Evolutionary conservation across 2,888 invertebrate genomes (phyloP).

Genomic region (Thysanoteuthis rhombus): DNA sequence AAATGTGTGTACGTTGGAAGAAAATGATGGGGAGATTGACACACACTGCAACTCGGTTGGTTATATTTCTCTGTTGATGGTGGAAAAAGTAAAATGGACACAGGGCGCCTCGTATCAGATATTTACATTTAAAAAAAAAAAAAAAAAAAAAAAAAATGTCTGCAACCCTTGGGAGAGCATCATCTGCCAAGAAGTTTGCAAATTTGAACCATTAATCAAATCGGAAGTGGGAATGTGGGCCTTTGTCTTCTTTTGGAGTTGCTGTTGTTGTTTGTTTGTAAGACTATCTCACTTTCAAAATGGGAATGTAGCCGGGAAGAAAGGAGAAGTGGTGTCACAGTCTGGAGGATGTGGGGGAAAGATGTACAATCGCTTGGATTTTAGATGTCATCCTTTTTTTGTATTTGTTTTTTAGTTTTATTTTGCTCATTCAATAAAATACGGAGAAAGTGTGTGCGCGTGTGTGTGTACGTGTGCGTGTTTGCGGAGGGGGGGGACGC

Average conservation of each 20-base stretch:
- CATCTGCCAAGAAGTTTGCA: not conserved
- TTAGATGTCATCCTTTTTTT: not conserved
- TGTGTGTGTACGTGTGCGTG: too few relatives aligned
- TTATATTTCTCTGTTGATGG: not conserved
- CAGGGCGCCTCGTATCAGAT: not conserved
- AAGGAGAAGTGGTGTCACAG: not conserved
- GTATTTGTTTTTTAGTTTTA: too few relatives aligned
- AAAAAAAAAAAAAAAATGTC: not conserved
- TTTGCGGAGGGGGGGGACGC: too few relatives aligned
- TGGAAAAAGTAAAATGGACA: not conserved
- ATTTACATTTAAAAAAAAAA: not conserved
- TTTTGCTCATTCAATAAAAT: too few relatives aligned
- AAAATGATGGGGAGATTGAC: not conserved
- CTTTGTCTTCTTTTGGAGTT: not conserved
- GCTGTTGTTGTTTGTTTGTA: not conserved
- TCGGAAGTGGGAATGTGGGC: not conserved
- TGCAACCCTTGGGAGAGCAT: not conserved
- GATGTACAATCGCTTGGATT: too few relatives aligned
- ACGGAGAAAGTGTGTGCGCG: not conserved
- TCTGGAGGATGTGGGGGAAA: not conserved
- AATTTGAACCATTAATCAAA: not conserved
- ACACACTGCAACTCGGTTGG: not conserved
- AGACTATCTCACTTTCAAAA: not conserved
- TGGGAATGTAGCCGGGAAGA: slow-evolving; percentile 12
- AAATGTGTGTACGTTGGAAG: not conserved